These are phyloP conservation scores for Cnemophilus loriae DNA, from an alignment of 2,113 vertebrate genomes.

Conservation along the genomic window DNA sequence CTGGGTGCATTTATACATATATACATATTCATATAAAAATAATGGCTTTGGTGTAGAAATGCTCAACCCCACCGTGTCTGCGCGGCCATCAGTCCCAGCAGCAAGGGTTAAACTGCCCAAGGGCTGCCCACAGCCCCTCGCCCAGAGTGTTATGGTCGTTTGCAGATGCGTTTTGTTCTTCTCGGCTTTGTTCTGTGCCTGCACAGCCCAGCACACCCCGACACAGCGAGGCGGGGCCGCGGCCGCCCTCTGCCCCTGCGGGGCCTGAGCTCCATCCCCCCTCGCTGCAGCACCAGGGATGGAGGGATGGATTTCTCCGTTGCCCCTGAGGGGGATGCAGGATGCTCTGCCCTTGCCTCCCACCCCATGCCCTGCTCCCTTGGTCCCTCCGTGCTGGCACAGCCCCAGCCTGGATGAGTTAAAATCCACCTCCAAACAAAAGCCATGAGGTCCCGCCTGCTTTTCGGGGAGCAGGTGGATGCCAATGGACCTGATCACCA, in stretches of 20 bases:
- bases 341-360: neutral
- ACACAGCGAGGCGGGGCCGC: fast-evolving
- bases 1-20: neutral
- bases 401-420: neutral
- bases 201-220: neutral
- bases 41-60: neutral
- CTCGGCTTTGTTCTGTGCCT: neutral
- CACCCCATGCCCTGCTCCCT: neutral
- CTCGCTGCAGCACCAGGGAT: fast-evolving
- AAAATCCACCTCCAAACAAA: neutral
- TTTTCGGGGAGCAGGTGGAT: neutral
- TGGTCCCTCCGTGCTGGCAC: neutral
- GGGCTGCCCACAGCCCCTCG: neutral
- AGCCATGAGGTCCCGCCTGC: neutral
- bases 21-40: neutral
- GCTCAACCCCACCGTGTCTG: fast-evolving
- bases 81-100: fast-evolving
- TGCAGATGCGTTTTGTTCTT: neutral
- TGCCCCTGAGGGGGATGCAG: neutral
- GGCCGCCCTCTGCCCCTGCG: neutral
- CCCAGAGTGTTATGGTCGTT: neutral
- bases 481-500: neutral
- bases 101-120: neutral
- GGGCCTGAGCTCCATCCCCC: neutral
- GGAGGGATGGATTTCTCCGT: fast-evolving